A percentile compares a stretch with the other conserved stretches of the same genome.
These are phyloP conservation scores for Drosophila neutralis DNA, from an alignment of 2,888 invertebrate species.

Conservation along the genomic window DNA sequence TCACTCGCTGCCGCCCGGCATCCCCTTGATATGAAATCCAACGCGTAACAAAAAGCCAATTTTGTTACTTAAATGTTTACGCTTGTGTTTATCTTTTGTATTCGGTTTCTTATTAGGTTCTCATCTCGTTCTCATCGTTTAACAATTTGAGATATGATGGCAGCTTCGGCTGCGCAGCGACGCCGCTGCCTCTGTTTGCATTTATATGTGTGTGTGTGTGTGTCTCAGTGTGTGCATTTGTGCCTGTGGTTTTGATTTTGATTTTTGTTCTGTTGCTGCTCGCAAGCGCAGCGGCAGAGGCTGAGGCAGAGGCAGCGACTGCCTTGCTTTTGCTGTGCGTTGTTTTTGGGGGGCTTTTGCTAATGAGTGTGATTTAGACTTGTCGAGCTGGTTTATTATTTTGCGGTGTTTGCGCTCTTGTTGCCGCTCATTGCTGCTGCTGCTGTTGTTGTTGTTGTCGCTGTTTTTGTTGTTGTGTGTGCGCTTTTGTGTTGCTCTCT, in stretches of 20 bases:
- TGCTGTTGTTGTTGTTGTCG: conserved; percentile 29
- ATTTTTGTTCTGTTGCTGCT: conserved; percentile 59
- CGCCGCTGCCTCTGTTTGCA: conserved; percentile 25
- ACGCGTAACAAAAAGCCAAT: conserved; percentile 82
- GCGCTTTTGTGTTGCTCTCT: conserved; percentile 72
- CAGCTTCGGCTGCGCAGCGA: conserved; percentile 49
- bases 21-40: conserved; percentile 28
- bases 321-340: conserved; percentile 48
- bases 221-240: conserved; percentile 20
- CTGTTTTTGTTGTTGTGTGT: conserved; percentile 51
- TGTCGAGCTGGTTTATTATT: conserved; percentile 80
- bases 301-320: conserved; percentile 27
- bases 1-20: conserved; percentile 16
- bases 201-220: conserved; percentile 22
- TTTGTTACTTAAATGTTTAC: conserved; percentile 83
- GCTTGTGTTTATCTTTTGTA: conserved; percentile 83
- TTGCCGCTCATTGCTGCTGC: conserved; percentile 57
- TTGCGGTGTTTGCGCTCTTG: conserved; percentile 81
- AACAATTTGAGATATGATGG: conserved; percentile 80
- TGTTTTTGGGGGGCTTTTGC: conserved; percentile 72
- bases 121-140: conserved; percentile 83
- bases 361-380: conserved; percentile 80
- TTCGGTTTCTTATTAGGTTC: conserved; percentile 83
- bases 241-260: conserved; percentile 66
- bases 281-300: conserved; percentile 11